Evolutionary conservation across 2,797 vertebrate genomes (phyloP).

Genomic region (Phoxinus dragarum): DNA sequence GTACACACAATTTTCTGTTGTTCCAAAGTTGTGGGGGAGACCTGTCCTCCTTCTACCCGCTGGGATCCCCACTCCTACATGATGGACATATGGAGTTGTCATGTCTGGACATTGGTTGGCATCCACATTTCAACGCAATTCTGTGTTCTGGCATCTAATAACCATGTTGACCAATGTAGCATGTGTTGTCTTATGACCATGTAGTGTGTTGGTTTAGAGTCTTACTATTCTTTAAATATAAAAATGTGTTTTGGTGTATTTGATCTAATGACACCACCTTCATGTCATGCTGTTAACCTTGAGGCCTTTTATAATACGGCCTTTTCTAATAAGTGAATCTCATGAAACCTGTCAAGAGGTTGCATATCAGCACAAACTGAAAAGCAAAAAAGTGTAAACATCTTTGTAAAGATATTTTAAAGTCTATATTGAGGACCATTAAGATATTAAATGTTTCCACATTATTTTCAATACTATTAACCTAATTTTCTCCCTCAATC

Average conservation of each 20-base stretch:
- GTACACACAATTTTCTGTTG: neutral
- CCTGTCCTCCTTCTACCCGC: neutral
- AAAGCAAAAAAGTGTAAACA: neutral
- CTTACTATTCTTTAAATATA: neutral
- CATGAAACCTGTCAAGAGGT: neutral
- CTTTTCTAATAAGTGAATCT: neutral
- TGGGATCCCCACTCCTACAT: neutral
- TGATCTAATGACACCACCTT: neutral
- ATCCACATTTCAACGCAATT: neutral
- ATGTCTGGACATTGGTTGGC: constrained; percentile 18
- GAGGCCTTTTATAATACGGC: neutral
- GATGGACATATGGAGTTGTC: constrained; percentile 45
- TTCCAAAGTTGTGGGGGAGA: neutral
- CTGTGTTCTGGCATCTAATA: neutral
- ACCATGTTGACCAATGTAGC: neutral
- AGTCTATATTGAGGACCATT: too few species aligned
- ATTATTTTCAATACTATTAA: neutral
- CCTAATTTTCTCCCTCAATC: too few species aligned
- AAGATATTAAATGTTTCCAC: neutral
- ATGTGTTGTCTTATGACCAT: neutral
- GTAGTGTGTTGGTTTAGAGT: neutral
- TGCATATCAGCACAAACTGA: neutral
- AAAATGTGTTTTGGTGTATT: neutral
- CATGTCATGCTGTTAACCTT: too few species aligned
- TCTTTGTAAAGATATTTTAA: neutral